Percentiles rank a stretch among this genome's conserved stretches.
Evolutionary conservation across 2,797 vertebrate genomes (phyloP).

Genomic region (Takifugu rubripes): DNA sequence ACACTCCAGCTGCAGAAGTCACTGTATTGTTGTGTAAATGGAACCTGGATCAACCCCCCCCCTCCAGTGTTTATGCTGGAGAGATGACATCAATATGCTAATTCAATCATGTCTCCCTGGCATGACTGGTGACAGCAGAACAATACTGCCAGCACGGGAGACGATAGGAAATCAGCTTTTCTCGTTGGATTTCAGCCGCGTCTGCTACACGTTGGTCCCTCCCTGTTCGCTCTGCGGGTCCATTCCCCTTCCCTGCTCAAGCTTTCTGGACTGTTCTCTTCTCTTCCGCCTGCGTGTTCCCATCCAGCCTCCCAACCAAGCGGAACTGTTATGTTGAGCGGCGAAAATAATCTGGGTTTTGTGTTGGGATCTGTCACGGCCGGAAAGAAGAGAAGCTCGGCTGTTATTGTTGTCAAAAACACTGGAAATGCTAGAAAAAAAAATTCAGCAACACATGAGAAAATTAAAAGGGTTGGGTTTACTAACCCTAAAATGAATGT

Average conservation of each 20-base stretch:
- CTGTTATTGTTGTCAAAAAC: too few species aligned
- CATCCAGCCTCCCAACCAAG: conserved; percentile 14
- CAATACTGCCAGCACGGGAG: conserved; percentile 50
- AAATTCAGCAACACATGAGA: too few species aligned
- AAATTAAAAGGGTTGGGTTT: too few species aligned
- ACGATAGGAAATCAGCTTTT: conserved; percentile 49
- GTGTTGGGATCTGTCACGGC: not conserved
- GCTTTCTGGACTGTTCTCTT: conserved; percentile 12
- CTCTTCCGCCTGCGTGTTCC: conserved; percentile 15
- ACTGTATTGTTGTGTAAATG: conserved; percentile 64
- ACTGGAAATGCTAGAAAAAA: too few species aligned
- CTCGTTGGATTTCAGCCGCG: too few species aligned
- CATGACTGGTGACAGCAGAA: conserved; percentile 62
- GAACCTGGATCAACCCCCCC: conserved; percentile 56
- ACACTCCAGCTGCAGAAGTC: conserved; percentile 52
- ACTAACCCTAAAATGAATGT: too few species aligned
- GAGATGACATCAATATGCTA: conserved; percentile 56
- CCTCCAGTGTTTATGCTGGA: conserved; percentile 39
- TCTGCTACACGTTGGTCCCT: conserved; percentile 51
- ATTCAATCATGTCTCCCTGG: conserved; percentile 69
- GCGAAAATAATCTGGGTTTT: conserved; percentile 36
- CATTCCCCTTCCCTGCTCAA: conserved; percentile 3
- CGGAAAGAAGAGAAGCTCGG: too few species aligned
- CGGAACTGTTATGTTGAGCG: conserved; percentile 7
- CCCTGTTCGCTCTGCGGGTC: conserved; percentile 18